Conservation (phyloP, 2,113 vertebrate genomes). For the Cheilinus undulatus region DNA sequence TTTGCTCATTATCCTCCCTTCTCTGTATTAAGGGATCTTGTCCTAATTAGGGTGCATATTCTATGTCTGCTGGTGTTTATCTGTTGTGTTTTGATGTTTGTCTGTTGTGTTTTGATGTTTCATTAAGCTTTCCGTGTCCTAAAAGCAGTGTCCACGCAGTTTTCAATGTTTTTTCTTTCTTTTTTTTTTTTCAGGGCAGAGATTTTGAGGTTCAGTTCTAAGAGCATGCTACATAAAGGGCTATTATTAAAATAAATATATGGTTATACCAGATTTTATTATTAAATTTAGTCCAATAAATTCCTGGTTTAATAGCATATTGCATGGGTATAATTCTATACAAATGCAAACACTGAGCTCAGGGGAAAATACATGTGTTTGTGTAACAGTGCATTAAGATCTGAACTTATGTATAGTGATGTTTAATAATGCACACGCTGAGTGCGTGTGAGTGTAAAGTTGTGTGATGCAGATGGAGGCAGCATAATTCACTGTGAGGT, state of each 20-base stretch:
- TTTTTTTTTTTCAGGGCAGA: too few relatives aligned
- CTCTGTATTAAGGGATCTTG: not conserved
- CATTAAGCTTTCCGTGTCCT: too few relatives aligned
- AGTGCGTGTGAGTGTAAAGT: conserved; percentile 4
- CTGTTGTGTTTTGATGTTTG: too few relatives aligned
- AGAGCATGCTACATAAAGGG: too few relatives aligned
- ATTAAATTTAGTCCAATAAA: too few relatives aligned
- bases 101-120: too few relatives aligned
- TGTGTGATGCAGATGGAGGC: not conserved
- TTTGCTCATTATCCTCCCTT: conserved; percentile 18
- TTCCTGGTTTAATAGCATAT: not conserved
- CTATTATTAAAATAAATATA: too few relatives aligned
- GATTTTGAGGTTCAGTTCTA: too few relatives aligned
- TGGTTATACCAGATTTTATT: too few relatives aligned
- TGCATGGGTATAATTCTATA: not conserved
- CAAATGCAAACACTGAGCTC: not conserved
- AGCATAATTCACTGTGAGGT: conserved; percentile 1
- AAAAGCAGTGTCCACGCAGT: too few relatives aligned
- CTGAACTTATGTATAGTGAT: not conserved
- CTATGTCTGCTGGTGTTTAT: conserved; percentile 17
- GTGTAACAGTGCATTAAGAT: conserved; percentile 15
- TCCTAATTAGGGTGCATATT: conserved; percentile 32
- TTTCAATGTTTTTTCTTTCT: too few relatives aligned
- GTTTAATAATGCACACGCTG: conserved; percentile 42
- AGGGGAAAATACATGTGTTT: not conserved